Evolutionary conservation across 2,888 invertebrate genomes (phyloP).

Genomic region (Ischnus inquisitorius): DNA sequence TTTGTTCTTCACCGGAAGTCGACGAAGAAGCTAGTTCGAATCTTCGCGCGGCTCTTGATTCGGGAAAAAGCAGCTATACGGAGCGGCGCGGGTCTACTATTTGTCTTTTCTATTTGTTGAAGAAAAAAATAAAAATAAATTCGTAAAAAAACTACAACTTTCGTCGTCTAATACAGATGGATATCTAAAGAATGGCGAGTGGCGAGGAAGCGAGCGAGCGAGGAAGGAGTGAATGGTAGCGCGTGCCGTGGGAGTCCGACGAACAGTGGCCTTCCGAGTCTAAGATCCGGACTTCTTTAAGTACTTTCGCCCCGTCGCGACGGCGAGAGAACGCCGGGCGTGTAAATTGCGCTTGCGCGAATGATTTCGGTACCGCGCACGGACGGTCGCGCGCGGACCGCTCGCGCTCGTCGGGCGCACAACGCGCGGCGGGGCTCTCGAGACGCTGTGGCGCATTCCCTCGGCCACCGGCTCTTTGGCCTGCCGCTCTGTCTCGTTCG

Average conservation of each 20-base stretch:
- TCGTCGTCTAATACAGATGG: slow-evolving; percentile 29
- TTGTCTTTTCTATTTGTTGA: no score
- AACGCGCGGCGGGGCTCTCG: background rate
- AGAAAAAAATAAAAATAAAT: no score
- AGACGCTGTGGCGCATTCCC: background rate
- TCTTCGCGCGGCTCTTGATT: background rate
- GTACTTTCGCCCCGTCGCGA: slow-evolving; percentile 80
- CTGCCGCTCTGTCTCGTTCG: slow-evolving; percentile 51
- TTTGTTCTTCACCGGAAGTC: slow-evolving; percentile 23
- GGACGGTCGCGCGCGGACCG: slow-evolving; percentile 78
- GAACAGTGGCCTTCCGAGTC: slow-evolving; percentile 81
- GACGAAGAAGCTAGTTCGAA: background rate
- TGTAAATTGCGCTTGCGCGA: slow-evolving; percentile 78
- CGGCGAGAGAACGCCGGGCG: slow-evolving; percentile 61
- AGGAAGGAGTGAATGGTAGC: slow-evolving; percentile 66
- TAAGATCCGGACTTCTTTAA: slow-evolving; percentile 82
- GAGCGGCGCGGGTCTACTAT: no score
- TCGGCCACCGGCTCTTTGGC: slow-evolving; percentile 31
- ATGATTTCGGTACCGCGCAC: slow-evolving; percentile 25
- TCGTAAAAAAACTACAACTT: background rate
- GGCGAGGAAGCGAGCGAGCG: slow-evolving; percentile 25
- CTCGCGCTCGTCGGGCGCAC: slow-evolving; percentile 30
- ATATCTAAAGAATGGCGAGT: slow-evolving; percentile 1
- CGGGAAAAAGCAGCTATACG: no score
- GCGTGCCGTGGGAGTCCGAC: slow-evolving; percentile 79